phyloP scores from a whole-genome alignment of 2,113 vertebrate species.

The Axis porcinus region DNA sequence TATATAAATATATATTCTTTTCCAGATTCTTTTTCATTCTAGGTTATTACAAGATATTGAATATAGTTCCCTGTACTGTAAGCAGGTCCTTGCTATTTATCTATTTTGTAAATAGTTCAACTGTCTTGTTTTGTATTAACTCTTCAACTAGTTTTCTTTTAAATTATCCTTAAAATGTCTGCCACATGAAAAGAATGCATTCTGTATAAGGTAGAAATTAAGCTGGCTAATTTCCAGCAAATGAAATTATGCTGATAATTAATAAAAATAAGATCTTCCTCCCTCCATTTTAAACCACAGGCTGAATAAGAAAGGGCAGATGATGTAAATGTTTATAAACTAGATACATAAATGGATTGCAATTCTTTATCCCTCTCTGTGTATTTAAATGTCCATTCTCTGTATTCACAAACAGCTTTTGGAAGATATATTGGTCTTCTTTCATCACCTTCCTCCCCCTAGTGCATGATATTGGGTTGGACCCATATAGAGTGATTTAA shows the following conservation, averaged over 20 bases:
- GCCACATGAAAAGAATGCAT: background rate
- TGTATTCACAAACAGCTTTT: background rate
- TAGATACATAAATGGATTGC: background rate
- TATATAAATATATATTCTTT: background rate
- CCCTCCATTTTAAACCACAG: background rate
- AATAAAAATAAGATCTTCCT: background rate
- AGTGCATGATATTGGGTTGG: background rate
- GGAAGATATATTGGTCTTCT: background rate
- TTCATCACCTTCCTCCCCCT: background rate
- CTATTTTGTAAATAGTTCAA: background rate
- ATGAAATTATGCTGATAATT: background rate
- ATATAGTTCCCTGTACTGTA: background rate
- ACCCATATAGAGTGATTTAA: background rate
- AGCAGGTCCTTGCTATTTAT: background rate
- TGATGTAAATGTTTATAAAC: background rate
- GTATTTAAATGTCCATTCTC: background rate
- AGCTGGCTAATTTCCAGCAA: background rate
- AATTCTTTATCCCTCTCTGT: background rate
- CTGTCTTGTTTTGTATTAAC: background rate
- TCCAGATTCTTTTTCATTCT: background rate
- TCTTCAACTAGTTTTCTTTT: constrained; percentile 10
- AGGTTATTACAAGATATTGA: background rate
- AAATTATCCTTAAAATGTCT: background rate
- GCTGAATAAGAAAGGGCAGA: background rate
- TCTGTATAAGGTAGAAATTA: background rate